Percentiles rank a stretch among this genome's conserved stretches.
phyloP scores from a whole-genome alignment of 2,888 invertebrate genomes.

The Oscheius sp. region DNA sequence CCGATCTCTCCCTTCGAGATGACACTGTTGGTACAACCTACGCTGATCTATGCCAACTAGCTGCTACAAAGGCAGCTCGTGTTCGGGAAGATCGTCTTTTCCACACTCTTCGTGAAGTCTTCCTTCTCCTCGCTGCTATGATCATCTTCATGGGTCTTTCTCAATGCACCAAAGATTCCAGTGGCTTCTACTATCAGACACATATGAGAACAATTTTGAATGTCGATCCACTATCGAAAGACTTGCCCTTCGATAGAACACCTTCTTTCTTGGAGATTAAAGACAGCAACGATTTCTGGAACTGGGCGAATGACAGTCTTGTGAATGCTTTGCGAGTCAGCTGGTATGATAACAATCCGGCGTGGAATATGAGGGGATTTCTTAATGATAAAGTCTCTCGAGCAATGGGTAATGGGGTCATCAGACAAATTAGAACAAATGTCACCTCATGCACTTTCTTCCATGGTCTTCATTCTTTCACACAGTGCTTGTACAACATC shows the following conservation, averaged over 20 bases:
- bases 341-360: conserved; percentile 74
- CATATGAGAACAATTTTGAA: conserved; percentile 28
- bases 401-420: conserved; percentile 74
- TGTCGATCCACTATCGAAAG: conserved; percentile 20
- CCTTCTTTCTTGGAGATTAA: conserved; percentile 46
- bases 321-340: conserved; percentile 68
- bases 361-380: conserved; percentile 73
- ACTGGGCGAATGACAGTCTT: conserved; percentile 42
- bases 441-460: too few relatives aligned
- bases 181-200: conserved; percentile 49
- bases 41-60: conserved; percentile 43
- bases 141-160: conserved; percentile 52
- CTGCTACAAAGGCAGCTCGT: conserved; percentile 40
- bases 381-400: conserved; percentile 73
- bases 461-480: too few relatives aligned
- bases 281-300: conserved; percentile 47
- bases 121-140: conserved; percentile 47
- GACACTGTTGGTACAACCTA: conserved; percentile 29
- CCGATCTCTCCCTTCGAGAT: background rate
- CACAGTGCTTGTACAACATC: conserved; percentile 3
- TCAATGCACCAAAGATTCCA: conserved; percentile 48
- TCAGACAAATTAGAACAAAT: conserved; percentile 74
- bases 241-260: conserved; percentile 15
- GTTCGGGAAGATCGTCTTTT: conserved; percentile 52
- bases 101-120: conserved; percentile 49